These are phyloP conservation scores for Aptenodytes forsteri DNA, from an alignment of 2,113 vertebrate genomes.

Conservation along the genomic window DNA sequence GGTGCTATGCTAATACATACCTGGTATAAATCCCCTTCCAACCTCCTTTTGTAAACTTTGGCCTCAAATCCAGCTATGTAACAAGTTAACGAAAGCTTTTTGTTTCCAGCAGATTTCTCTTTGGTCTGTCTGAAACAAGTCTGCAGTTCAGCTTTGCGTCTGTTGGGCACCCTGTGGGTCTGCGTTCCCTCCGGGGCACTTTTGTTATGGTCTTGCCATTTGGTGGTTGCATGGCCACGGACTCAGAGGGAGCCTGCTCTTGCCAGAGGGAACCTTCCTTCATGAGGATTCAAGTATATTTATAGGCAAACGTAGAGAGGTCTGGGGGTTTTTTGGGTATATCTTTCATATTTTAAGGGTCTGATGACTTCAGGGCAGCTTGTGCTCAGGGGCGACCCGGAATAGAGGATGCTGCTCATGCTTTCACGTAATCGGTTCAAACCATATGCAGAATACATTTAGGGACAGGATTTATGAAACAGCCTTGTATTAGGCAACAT, in stretches of 20 bases:
- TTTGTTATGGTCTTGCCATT: neutral
- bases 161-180: neutral
- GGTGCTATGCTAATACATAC: neutral
- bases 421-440: neutral
- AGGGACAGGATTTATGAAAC: neutral
- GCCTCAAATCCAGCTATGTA: neutral
- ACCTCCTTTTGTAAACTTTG: neutral
- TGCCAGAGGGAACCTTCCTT: neutral
- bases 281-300: neutral
- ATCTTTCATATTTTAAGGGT: neutral
- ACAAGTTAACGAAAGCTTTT: neutral
- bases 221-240: neutral
- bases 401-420: neutral
- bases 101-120: neutral
- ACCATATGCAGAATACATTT: neutral
- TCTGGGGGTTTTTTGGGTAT: accelerated
- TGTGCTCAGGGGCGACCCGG: neutral
- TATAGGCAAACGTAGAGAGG: neutral
- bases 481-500: neutral
- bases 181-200: accelerated
- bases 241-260: neutral
- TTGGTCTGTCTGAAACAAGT: neutral
- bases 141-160: neutral
- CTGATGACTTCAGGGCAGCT: neutral
- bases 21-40: neutral